Base-by-base conservation (phyloP, 2,113 vertebrate genomes). In the Misgurnus anguillicaudatus region DNA sequence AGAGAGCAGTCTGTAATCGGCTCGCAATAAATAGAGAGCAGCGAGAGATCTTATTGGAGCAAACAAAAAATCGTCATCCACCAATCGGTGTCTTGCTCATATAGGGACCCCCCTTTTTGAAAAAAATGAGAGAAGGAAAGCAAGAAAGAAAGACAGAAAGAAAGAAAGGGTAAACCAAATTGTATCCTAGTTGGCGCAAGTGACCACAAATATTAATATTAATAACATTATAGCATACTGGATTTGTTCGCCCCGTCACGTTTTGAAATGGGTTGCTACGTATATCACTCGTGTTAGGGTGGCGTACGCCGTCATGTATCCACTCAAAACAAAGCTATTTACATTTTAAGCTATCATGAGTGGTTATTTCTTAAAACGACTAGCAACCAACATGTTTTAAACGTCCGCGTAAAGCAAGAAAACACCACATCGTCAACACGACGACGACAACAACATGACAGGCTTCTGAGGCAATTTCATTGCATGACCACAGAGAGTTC, bases 1-100 rank as follows among this genome's bases (percentile, higher is more conserved):
- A 97, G 95, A 95, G 94, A 96, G 92, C 95, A 93, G 93, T 88
- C 95, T 94, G 94, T 94, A 94, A 94, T 93, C 95, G 95, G 95
- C 95, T 93, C 94, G 95, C 95, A 97, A 97, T 98, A 98, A 98
- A 98, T 98, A 98, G 94, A 94, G 94, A 91, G 87, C 89, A 95
- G 92, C 92, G 88, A 85, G 91, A 90, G 91, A 91, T 94, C 92
- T 92, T 86, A 98, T 97, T 98, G 96, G 96, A 94, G 89, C 87
- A 90, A 91, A 92, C 91, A 91, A 93, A 96, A 96, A 93, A 88
- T 96, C 96, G 95, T 97, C 96, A 97, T 92, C 93, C 89, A 92
- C 96, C 96, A 98, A 98, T 96, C 94, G 90, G 92, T 71, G 89
- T 85, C 89, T 89, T 87, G 92, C 94, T 96, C 92, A 93, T 92